Evolutionary conservation across 2,113 vertebrate genomes (phyloP).

Genomic region (Arothron firmamentum): DNA sequence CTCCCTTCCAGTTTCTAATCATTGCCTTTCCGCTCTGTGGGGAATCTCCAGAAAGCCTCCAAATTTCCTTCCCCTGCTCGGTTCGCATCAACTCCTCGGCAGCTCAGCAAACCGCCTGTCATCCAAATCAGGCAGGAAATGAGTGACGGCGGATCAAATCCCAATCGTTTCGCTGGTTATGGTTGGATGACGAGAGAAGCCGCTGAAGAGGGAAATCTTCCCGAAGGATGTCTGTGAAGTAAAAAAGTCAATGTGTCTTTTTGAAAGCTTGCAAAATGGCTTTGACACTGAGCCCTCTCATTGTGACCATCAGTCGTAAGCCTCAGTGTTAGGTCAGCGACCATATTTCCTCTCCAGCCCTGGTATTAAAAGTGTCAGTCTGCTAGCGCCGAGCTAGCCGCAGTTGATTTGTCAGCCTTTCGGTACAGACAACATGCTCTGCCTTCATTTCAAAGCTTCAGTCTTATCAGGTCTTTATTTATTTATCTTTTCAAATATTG

Average conservation of each 20-base stretch:
- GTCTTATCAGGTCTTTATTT: constrained; percentile 3
- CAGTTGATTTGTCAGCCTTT: neutral
- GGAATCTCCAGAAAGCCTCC: constrained; percentile 38
- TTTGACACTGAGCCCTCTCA: constrained; percentile 61
- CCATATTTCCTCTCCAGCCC: constrained; percentile 38
- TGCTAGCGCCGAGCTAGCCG: constrained; percentile 1
- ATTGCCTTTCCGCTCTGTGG: constrained; percentile 58
- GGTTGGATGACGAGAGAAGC: constrained; percentile 33
- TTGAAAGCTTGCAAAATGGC: constrained; percentile 53
- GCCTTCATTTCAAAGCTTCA: constrained; percentile 14
- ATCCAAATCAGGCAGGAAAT: constrained; percentile 37
- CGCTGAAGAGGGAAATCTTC: constrained; percentile 39
- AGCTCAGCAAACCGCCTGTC: constrained; percentile 33
- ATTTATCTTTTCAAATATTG: constrained; percentile 1
- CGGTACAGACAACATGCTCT: constrained; percentile 20
- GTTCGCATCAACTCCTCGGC: constrained; percentile 32
- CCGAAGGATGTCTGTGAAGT: constrained; percentile 26
- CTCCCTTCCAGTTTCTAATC: constrained; percentile 53
- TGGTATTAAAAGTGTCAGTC: constrained; percentile 41
- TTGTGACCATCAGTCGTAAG: constrained; percentile 57
- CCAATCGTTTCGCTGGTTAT: constrained; percentile 47
- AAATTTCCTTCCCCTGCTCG: constrained; percentile 12
- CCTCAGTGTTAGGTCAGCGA: constrained; percentile 50
- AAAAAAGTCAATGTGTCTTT: constrained; percentile 34
- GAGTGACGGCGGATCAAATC: constrained; percentile 62